These are phyloP conservation scores for Alectura lathami DNA, from an alignment of 2,113 vertebrate genomes.

Conservation along the genomic window DNA sequence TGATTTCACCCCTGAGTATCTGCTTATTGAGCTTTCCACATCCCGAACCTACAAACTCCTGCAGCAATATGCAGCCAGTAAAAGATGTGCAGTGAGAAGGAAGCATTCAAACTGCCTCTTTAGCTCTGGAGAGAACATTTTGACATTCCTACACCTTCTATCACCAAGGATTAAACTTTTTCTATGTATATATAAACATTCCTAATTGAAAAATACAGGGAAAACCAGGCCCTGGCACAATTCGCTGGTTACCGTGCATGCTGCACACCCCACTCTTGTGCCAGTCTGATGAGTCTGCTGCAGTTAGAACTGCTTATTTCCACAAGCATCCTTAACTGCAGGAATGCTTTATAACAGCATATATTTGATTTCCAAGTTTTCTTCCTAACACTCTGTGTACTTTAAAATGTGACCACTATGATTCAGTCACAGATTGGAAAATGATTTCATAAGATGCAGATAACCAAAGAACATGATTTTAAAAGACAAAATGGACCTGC, in stretches of 20 bases:
- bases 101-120: neutral
- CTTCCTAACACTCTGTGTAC: neutral
- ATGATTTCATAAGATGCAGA: neutral
- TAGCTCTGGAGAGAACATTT: neutral
- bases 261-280: too few relatives aligned
- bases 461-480: neutral
- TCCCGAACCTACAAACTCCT: neutral
- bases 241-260: neutral
- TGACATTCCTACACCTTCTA: neutral
- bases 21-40: neutral
- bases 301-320: neutral
- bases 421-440: neutral
- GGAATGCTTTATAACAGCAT: neutral
- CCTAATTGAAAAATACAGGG: neutral
- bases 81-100: neutral
- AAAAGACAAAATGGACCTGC: neutral
- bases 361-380: neutral
- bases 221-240: neutral
- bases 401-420: neutral
- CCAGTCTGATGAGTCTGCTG: neutral
- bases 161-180: neutral
- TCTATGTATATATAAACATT: neutral
- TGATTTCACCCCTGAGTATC: neutral
- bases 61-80: accelerated
- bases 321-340: neutral